A percentile compares a stretch with the other conserved stretches of the same genome.
Conservation (phyloP, 2,888 invertebrate species). For the Eupithecia inturbata region DNA sequence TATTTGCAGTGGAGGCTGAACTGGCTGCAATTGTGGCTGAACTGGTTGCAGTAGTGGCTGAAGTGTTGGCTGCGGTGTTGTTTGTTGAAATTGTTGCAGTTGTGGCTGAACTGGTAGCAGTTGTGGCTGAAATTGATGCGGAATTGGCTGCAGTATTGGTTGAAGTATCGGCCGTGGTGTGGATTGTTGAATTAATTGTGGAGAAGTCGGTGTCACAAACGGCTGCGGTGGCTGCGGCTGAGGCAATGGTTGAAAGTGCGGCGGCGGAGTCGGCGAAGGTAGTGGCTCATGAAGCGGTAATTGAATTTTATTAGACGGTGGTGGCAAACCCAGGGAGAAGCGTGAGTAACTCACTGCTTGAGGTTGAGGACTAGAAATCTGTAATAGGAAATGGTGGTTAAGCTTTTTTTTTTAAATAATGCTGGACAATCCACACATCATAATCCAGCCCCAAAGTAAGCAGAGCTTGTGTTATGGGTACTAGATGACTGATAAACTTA, state of each 20-base stretch:
- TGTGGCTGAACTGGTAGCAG: background rate
- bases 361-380: slow-evolving; percentile 60
- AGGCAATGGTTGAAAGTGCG: slow-evolving; percentile 26
- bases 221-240: background rate
- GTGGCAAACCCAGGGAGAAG: slow-evolving; percentile 61
- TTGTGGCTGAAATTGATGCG: background rate
- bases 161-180: slow-evolving; percentile 3
- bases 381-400: slow-evolving; percentile 42
- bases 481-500: no score
- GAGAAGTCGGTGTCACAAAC: background rate
- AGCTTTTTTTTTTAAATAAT: no score
- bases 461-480: no score
- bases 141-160: background rate
- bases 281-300: slow-evolving; percentile 31
- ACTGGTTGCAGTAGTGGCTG: background rate
- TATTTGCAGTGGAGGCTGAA: slow-evolving; percentile 7
- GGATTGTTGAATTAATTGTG: slow-evolving; percentile 17
- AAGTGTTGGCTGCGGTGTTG: background rate
- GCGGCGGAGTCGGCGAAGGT: slow-evolving; percentile 28
- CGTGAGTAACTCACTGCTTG: slow-evolving; percentile 70
- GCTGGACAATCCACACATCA: no score
- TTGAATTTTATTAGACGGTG: slow-evolving; percentile 34
- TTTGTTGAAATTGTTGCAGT: background rate
- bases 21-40: background rate
- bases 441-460: no score